These are phyloP conservation scores for Dromaius novaehollandiae DNA, from an alignment of 2,113 vertebrate genomes.

Conservation along the genomic window DNA sequence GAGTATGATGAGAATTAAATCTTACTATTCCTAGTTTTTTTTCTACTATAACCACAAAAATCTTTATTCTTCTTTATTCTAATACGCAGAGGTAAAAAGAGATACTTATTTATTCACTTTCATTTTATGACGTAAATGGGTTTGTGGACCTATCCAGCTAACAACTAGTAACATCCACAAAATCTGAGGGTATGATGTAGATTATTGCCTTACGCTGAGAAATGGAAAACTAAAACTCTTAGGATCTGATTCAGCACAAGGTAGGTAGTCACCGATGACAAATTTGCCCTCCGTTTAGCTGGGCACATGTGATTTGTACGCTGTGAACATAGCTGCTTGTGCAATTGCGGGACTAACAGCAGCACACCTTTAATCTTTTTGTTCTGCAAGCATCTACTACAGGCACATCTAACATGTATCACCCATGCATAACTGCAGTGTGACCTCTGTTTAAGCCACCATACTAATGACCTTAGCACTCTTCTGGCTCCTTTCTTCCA, in stretches of 20 bases:
- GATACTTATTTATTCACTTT: neutral
- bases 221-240: neutral
- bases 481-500: neutral
- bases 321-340: neutral
- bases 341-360: neutral
- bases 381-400: neutral
- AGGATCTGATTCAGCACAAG: neutral
- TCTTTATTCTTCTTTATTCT: neutral
- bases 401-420: accelerated
- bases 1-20: neutral
- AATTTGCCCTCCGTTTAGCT: neutral
- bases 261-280: neutral
- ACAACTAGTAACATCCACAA: neutral
- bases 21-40: neutral
- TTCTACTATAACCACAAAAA: neutral
- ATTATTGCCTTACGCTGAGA: neutral
- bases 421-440: neutral
- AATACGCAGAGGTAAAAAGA: neutral
- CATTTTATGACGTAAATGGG: neutral
- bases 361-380: neutral
- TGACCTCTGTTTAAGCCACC: neutral
- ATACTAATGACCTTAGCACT: neutral
- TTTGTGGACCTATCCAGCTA: neutral
- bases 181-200: neutral
- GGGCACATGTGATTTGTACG: accelerated